phyloP scores from a whole-genome alignment of 2,113 vertebrate genomes.

The Oncorhynchus nerka region DNA sequence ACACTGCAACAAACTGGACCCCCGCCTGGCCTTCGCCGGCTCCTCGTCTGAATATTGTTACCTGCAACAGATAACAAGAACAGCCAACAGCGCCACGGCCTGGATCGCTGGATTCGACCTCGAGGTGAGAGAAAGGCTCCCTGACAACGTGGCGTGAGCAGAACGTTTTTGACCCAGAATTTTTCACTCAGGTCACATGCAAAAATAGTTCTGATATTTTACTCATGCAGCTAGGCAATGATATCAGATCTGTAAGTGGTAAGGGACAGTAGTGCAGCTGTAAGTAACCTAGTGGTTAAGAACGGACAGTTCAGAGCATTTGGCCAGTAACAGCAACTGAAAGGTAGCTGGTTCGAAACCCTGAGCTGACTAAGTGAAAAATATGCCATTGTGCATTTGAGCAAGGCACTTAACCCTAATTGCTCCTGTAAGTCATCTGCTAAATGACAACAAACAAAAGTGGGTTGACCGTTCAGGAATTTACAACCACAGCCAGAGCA shows the following conservation, averaged over 20 bases:
- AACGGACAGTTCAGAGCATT: too few relatives aligned
- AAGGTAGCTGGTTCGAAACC: too few relatives aligned
- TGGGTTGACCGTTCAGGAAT: not conserved
- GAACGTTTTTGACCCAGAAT: too few relatives aligned
- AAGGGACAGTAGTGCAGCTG: not conserved
- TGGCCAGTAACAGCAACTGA: too few relatives aligned
- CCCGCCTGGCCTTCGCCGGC: not conserved
- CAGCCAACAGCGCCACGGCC: not conserved
- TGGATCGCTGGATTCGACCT: not conserved
- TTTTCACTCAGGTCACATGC: not conserved
- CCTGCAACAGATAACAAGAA: not conserved
- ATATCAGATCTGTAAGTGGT: not conserved
- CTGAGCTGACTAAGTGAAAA: too few relatives aligned
- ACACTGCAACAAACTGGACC: not conserved
- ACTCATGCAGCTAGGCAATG: not conserved
- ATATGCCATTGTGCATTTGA: too few relatives aligned
- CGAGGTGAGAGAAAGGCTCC: not conserved
- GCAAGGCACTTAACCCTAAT: too few relatives aligned
- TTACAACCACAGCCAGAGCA: not conserved
- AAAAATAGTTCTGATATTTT: too few relatives aligned
- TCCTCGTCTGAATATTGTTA: not conserved
- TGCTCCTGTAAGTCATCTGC: too few relatives aligned
- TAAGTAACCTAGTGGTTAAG: not conserved
- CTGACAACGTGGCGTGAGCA: too few relatives aligned
- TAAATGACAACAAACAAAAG: too few relatives aligned